phyloP scores from a whole-genome alignment of 1,140 invertebrate species.

The Bombus polaris region DNA sequence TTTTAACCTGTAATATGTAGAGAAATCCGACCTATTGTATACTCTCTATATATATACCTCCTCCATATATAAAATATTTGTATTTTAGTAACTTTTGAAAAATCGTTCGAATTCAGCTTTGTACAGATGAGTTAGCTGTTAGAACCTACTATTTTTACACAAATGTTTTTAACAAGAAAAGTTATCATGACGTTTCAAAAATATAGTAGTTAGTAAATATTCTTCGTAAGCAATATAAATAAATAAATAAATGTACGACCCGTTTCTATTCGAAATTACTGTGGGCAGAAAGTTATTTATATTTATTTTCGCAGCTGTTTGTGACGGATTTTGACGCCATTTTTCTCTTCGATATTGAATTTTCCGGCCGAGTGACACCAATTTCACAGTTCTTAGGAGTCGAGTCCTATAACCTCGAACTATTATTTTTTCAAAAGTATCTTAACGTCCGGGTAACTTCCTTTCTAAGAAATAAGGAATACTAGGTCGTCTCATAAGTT shows the following conservation, averaged over 20 bases:
- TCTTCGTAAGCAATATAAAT: no score
- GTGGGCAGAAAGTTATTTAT: not conserved
- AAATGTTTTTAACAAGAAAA: not conserved
- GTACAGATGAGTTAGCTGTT: not conserved
- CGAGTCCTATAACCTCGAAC: not conserved
- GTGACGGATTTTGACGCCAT: not conserved
- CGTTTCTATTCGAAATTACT: not conserved
- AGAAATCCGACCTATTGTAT: no score
- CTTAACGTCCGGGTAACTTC: not conserved
- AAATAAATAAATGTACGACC: not conserved
- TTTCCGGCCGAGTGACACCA: not conserved
- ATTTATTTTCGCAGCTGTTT: not conserved
- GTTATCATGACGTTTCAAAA: not conserved
- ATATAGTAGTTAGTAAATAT: not conserved
- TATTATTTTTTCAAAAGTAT: not conserved
- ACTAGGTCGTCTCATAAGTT: not conserved
- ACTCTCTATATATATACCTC: no score
- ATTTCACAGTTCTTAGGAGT: not conserved
- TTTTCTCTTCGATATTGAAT: conserved; percentile 3
- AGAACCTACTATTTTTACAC: not conserved
- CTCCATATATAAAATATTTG: not conserved
- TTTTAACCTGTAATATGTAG: not conserved
- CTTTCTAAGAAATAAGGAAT: not conserved
- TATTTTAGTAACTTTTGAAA: not conserved
- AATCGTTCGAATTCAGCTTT: not conserved